A percentile compares a stretch with the other conserved stretches of the same genome.
These are phyloP conservation scores for Scaptomyza montana DNA, from an alignment of 1,140 invertebrate species.

Conservation along the genomic window DNA sequence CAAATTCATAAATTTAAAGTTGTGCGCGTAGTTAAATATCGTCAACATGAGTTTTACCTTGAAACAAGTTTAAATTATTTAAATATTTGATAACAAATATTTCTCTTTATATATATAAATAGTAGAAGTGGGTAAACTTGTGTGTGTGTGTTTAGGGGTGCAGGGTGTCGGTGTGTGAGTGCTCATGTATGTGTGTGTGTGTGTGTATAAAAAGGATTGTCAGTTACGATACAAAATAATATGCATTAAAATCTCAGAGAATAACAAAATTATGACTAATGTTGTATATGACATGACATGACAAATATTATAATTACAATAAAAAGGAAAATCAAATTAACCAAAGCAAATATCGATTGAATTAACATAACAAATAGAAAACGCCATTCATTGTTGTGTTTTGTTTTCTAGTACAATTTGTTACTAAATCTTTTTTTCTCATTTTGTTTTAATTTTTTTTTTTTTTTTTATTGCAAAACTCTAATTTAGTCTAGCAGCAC, in stretches of 20 bases:
- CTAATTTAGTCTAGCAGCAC: slow-evolving; percentile 78
- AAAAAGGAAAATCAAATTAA: slow-evolving; percentile 50
- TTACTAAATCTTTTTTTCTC: slow-evolving; percentile 37
- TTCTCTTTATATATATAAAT: slow-evolving; percentile 70
- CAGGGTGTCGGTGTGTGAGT: no score
- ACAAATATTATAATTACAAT: slow-evolving; percentile 45
- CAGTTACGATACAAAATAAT: slow-evolving; percentile 41
- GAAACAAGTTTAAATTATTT: slow-evolving; percentile 55
- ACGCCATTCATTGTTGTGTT: slow-evolving; percentile 36
- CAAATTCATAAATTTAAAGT: slow-evolving; percentile 76
- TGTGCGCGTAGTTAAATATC: slow-evolving; percentile 67
- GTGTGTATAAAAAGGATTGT: slow-evolving; percentile 54
- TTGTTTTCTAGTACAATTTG: slow-evolving; percentile 51
- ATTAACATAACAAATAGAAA: slow-evolving; percentile 69
- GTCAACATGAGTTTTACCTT: slow-evolving; percentile 56
- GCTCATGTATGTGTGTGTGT: slow-evolving; percentile 41
- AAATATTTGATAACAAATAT: slow-evolving; percentile 73
- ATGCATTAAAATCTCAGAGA: slow-evolving; percentile 70
- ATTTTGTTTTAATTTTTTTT: slow-evolving; percentile 20
- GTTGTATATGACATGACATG: slow-evolving; percentile 47
- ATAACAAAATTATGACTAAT: slow-evolving; percentile 62
- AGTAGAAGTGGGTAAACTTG: slow-evolving; percentile 47
- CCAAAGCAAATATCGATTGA: slow-evolving; percentile 72
- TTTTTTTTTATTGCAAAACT: slow-evolving; percentile 54
- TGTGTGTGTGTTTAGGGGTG: slow-evolving; percentile 20